Evolutionary conservation across 2,797 vertebrate species (phyloP), one percentile per base, ranked within the genome.

Genomic region (Mormyrops attenuatus): DNA sequence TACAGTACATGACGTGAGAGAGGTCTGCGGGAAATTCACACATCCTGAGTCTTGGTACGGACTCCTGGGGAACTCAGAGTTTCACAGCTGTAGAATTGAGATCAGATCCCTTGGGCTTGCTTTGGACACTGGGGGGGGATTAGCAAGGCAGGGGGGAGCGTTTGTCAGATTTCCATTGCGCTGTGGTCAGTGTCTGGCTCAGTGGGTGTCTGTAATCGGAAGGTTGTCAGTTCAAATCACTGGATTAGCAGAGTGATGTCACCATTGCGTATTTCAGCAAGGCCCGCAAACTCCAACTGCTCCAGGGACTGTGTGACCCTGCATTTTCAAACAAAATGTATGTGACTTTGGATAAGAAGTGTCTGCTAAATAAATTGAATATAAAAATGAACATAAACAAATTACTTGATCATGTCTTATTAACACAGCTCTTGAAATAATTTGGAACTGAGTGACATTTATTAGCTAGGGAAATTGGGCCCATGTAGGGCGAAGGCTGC

Each of bases 351-450:
- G 66, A 15, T 38, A 38, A 38, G 30, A 34, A 73, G 13, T 34
- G 26, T 73, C 13, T 73, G 30, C 13, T 15, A 34, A 73, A 34
- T 73, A 34, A 73, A 73, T 15, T 5, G 8, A 73, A 73, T 73
- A 4, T 34, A 15, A 73, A 73, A 73, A 73, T 73, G 0, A 69
- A 13, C 1, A 66, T 66, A 7, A 69, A 69, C 30, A 30, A 50
- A 89, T 86, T 87, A 88, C 50, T 44, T 8, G 5, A 60, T 44
- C 49, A 8, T 15, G 41, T 69, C 15, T 82, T 11, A 47, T 90
- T 90, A 69, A 38, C 57, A 53, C 44, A 34, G 17, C 52, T 73
- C 38, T 90, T 87, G 13, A 89, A 88, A 87, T 52, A 22, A 15
- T 38, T 38, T 73, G 53, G 77, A n/a, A 88, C 73, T 44, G 38